These are phyloP conservation scores for Paelopatides confundens DNA, from an alignment of 53 echinoderm and acorn worm genomes.

Conservation along the genomic window DNA sequence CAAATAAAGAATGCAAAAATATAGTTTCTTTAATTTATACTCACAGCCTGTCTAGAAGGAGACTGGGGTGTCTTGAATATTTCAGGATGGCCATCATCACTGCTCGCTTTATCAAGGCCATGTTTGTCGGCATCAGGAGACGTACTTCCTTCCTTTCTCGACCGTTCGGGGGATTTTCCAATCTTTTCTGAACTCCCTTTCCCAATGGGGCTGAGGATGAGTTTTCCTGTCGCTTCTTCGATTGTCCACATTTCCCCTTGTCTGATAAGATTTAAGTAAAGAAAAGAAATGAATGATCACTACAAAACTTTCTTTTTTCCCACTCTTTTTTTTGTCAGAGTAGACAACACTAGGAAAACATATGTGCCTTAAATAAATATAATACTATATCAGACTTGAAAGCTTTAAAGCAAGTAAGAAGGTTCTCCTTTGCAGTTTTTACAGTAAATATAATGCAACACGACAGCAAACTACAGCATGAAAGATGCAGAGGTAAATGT, in stretches of 20 bases:
- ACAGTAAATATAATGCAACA: too few relatives aligned
- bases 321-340: too few relatives aligned
- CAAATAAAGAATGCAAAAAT: too few relatives aligned
- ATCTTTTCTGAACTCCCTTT: background rate
- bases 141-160: background rate
- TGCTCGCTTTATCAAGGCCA: background rate
- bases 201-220: slow-evolving; percentile 59
- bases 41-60: slow-evolving; percentile 26
- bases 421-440: too few relatives aligned
- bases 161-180: background rate
- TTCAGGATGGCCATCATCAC: background rate
- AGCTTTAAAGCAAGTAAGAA: too few relatives aligned
- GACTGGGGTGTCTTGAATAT: slow-evolving; percentile 37
- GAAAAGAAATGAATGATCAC: background rate
- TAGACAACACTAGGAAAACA: too few relatives aligned
- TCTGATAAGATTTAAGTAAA: background rate
- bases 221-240: slow-evolving; percentile 71
- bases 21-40: background rate
- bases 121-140: background rate
- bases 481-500: too few relatives aligned
- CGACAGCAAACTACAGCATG: too few relatives aligned
- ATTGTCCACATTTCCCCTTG: slow-evolving; percentile 60
- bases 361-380: too few relatives aligned
- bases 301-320: too few relatives aligned
- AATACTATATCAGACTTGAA: too few relatives aligned